Percentiles rank a stretch among this genome's conserved stretches.
phyloP scores from a whole-genome alignment of 1,140 invertebrate genomes.

The Drosophila santomea region DNA sequence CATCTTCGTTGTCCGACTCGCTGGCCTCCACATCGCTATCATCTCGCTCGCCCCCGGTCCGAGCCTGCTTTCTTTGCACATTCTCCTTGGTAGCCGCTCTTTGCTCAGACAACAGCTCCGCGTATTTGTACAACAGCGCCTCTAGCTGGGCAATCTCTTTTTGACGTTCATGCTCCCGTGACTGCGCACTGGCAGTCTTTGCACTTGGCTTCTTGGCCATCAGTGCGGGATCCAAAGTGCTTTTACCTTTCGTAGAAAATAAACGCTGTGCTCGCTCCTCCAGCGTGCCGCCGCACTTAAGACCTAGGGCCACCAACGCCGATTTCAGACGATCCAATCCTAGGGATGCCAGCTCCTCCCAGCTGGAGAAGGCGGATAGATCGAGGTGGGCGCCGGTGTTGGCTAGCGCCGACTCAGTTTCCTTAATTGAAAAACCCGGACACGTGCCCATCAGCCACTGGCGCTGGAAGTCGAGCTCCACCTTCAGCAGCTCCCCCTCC shows the following conservation, averaged over 20 bases:
- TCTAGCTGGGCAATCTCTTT: constrained; percentile 94
- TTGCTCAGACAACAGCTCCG: constrained; percentile 93
- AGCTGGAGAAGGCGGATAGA: constrained; percentile 97
- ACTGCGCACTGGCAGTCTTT: constrained; percentile 88
- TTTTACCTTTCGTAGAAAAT: constrained; percentile 98
- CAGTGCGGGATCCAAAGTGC: constrained; percentile 94
- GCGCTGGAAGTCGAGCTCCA: constrained; percentile 92
- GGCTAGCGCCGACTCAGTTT: constrained; percentile 95
- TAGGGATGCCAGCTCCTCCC: constrained; percentile 98
- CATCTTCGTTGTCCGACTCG: constrained; percentile 94
- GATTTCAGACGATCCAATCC: constrained; percentile 99
- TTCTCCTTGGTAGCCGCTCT: constrained; percentile 97
- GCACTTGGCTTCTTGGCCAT: constrained; percentile 92
- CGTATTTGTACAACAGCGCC: constrained; percentile 94
- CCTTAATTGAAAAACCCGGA: constrained; percentile 97
- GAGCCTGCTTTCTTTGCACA: constrained; percentile 98
- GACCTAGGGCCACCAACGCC: constrained; percentile 97
- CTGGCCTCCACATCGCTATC: constrained; percentile 96
- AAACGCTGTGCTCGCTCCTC: constrained; percentile 98
- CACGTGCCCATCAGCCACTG: constrained; percentile 96
- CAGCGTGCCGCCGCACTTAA: constrained; percentile 99
- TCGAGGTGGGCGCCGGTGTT: constrained; percentile 98
- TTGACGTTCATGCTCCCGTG: constrained; percentile 90
- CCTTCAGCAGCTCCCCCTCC: constrained; percentile 90
- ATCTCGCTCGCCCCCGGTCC: constrained; percentile 96